These are phyloP conservation scores for Callochromis pleurospilus DNA, from an alignment of 2,113 vertebrate genomes.

Conservation along the genomic window DNA sequence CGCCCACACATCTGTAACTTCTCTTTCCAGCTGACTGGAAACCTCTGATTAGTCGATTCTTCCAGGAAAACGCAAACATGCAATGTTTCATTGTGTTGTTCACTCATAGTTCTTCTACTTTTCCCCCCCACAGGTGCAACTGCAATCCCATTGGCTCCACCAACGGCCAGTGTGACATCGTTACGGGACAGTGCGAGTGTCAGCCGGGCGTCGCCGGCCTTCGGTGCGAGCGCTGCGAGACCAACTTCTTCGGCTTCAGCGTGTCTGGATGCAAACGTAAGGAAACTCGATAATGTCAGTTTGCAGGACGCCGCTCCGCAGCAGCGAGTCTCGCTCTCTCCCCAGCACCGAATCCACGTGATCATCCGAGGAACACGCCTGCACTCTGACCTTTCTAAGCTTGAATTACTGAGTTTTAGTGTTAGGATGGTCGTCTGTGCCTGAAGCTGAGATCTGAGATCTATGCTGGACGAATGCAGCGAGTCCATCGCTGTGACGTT, in stretches of 20 bases:
- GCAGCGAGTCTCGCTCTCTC: not conserved
- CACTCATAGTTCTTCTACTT: not conserved
- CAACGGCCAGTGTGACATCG: constrained; percentile 88
- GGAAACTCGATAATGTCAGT: constrained; percentile 11
- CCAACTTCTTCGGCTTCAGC: constrained; percentile 90
- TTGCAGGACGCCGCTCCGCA: not conserved
- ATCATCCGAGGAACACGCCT: rapidly evolving
- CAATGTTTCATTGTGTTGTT: not conserved
- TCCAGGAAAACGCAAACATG: not conserved
- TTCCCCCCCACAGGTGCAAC: constrained; percentile 72
- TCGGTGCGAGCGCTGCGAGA: constrained; percentile 85
- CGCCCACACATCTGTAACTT: not conserved
- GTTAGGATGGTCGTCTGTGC: not conserved
- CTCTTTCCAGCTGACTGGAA: not conserved
- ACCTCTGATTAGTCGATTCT: rapidly evolving
- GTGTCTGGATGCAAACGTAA: constrained; percentile 95
- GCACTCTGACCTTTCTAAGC: rapidly evolving
- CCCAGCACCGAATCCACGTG: not conserved
- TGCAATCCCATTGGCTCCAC: constrained; percentile 89
- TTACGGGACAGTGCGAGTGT: constrained; percentile 88
- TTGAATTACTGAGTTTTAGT: not conserved
- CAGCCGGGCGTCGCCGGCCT: constrained; percentile 85
- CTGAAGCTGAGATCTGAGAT: not conserved
- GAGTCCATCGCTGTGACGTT: not conserved
- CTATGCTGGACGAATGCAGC: not conserved